Evolutionary conservation across 2,113 vertebrate genomes (phyloP), one percentile per base, ranked within the genome.

Genomic region (Neolamprologus toae): DNA sequence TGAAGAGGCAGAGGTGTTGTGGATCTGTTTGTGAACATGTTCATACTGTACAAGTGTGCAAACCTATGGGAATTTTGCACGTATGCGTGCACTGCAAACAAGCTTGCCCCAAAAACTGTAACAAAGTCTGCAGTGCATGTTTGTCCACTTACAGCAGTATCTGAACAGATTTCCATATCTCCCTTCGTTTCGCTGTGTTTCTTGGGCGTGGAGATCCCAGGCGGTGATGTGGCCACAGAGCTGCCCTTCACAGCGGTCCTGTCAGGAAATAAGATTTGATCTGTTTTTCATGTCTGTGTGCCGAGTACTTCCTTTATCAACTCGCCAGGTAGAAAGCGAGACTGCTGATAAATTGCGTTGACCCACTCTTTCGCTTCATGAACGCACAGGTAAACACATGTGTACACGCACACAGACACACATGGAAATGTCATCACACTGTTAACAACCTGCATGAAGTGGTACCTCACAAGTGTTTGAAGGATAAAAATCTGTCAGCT

Each of bases 241-340:
- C 93, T 97, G 95, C 96, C 96, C 97, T 98, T 97, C 93, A 95
- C 95, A 88, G 96, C 85, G n/a, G 91, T 96, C 96, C 97, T 97
- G 97, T 81, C 93, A 86, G 96, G 96, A 97, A 73, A 97, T 87
- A 96, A 94, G 93, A 96, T 96, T 97, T 96, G 96, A 97, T 97
- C 96, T 93, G 92, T 96, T 96, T 63, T 89, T 96, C 53, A 82
- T 19, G 61, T 97, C 96, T 92, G 94, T 94, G 94, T 93, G 96
- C 92, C 86, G 87, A 94, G 92, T 87, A 92, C 93, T 96, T 95
- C 96, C 96, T 96, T 97, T 96, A 97, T 97, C 97, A 97, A 96
- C 96, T 96, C 95, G 93, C 45, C 45, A 78, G 73, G 73, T 78
- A 78, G 26, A 96, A 96, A 96, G 95, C 83, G 93, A 97, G 96